Evolutionary conservation across 2,113 vertebrate species (phyloP), one percentile per base, ranked within the genome.

Genomic region (Gymnarchus niloticus): DNA sequence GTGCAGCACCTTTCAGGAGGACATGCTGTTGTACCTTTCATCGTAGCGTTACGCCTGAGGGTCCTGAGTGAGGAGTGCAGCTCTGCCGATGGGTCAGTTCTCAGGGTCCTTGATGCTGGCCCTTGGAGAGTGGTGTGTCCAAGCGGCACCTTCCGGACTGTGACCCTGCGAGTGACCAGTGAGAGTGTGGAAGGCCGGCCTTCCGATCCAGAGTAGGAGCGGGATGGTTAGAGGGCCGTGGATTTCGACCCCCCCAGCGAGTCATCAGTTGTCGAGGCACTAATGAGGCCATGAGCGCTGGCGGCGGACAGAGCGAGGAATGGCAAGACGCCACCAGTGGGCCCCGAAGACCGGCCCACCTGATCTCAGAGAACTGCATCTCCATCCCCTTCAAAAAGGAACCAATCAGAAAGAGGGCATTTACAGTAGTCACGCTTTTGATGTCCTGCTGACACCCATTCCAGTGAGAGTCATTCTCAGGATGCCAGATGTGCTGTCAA

Each of bases 261-360:
- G 48, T n/a, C 28, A 48, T 48, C 23, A 81, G 21, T 51, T 25
- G 23, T 12, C 21, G 48, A 85, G n/a, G 19, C 83, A 77, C 82
- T 88, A 86, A 88, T 88, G 84, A 84, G 57, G 48, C 83, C 14
- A 3, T 17, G 28, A 49, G 23, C 33, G 59, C 17, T 46, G 48
- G 12, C 21, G 52, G 19, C 12, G 8, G n/a, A 8, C 7, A 14
- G 6, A 83, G 3, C 7, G 81, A 41, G 37, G 23, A 48, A 81
- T 3, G 57, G 37, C 10, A 17, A 81, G 46, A 48, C 21, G 78
- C 46, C 48, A 81, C 21, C n/a, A n/a, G n/a, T n/a, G n/a, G n/a
- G n/a, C n/a, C n/a, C n/a, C n/a, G n/a, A n/a, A n/a, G n/a, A n/a
- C n/a, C n/a, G n/a, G n/a, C n/a, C n/a, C n/a, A n/a, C n/a, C n/a